Conservation (phyloP, 2,888 invertebrate genomes). For the Nebria salina region DNA sequence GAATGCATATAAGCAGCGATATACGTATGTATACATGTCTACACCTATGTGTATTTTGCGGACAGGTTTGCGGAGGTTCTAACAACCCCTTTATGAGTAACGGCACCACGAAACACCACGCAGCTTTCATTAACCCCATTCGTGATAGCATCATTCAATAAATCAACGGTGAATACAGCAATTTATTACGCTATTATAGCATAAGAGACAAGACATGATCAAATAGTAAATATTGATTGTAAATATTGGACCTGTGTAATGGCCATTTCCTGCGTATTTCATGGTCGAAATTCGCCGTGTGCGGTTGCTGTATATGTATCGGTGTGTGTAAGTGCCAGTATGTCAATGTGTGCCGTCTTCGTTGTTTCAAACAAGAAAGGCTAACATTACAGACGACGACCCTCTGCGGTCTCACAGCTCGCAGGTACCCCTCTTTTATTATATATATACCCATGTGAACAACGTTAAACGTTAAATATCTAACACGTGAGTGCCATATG, state of each 20-base stretch:
- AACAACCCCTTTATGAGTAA: slow-evolving; percentile 36
- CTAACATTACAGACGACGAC: background rate
- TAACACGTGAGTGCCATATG: background rate
- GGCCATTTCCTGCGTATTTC: slow-evolving; percentile 48
- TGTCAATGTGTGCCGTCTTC: slow-evolving; percentile 2
- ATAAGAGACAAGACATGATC: slow-evolving; percentile 58
- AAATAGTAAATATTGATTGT: slow-evolving; percentile 60
- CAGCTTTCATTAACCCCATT: slow-evolving; percentile 51
- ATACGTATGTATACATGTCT: slow-evolving; percentile 2
- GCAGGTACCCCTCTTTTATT: background rate
- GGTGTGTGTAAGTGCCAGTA: background rate
- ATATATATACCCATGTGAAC: background rate
- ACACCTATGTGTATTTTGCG: slow-evolving; percentile 26
- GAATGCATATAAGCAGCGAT: background rate
- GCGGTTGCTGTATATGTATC: background rate
- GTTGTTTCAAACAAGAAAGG: background rate
- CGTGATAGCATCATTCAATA: slow-evolving; percentile 58
- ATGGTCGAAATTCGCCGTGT: slow-evolving; percentile 11
- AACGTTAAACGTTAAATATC: slow-evolving; percentile 1
- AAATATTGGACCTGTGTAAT: slow-evolving; percentile 58
- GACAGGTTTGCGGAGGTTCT: slow-evolving; percentile 25
- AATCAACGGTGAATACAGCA: slow-evolving; percentile 59
- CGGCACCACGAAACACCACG: slow-evolving; percentile 41
- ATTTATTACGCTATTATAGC: slow-evolving; percentile 59
- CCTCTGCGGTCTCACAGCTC: background rate